Evolutionary conservation across 2,113 vertebrate genomes (phyloP).

Genomic region (Eolophus roseicapilla): DNA sequence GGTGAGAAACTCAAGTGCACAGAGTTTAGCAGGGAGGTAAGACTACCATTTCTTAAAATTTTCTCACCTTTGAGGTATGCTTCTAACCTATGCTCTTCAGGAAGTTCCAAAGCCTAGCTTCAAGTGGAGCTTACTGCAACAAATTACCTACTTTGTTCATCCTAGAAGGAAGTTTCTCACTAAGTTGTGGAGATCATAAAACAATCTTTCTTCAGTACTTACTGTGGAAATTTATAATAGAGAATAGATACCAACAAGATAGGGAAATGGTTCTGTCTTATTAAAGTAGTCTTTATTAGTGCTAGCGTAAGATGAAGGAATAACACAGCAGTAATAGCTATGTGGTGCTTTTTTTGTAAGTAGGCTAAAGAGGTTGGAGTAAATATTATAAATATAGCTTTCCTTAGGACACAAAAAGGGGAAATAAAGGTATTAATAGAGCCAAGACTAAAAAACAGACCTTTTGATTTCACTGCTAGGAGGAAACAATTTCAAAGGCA

Average conservation of each 20-base stretch:
- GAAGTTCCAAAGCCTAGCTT: neutral
- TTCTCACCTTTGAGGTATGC: neutral
- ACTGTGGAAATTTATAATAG: neutral
- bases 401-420: neutral
- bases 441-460: neutral
- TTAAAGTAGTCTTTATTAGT: neutral
- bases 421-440: neutral
- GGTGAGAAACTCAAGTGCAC: neutral
- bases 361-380: neutral
- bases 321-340: neutral
- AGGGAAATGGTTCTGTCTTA: neutral
- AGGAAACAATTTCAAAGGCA: neutral
- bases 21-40: neutral
- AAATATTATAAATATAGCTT: neutral
- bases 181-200: neutral
- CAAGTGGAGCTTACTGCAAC: neutral
- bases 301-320: neutral
- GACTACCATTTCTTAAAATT: neutral
- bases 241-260: neutral
- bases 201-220: neutral
- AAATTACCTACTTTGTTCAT: neutral
- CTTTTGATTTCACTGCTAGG: neutral
- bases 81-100: neutral
- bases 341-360: accelerated
- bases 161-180: neutral